phyloP scores from a whole-genome alignment of 1,140 invertebrate species.

The Linepithema humile region DNA sequence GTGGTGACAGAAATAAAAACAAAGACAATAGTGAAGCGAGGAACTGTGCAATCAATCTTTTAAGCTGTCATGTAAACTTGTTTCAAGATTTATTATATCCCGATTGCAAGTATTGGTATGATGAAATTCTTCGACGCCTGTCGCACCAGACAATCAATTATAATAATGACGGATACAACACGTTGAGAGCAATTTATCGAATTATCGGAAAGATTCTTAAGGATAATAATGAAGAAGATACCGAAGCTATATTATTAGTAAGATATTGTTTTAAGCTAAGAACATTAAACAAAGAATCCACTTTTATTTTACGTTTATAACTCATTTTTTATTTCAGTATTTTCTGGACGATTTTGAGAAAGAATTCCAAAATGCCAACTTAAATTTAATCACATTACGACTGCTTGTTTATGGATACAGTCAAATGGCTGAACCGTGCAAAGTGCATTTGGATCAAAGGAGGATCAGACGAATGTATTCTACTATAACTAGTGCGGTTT shows the following conservation, averaged over 20 bases:
- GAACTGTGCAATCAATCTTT: constrained; percentile 70
- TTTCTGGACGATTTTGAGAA: constrained; percentile 65
- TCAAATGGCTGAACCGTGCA: constrained; percentile 74
- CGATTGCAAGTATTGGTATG: constrained; percentile 78
- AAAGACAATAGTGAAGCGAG: constrained; percentile 57
- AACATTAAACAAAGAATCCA: not conserved
- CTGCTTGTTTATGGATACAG: constrained; percentile 77
- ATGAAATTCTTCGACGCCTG: constrained; percentile 59
- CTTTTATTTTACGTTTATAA: constrained; percentile 16
- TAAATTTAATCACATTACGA: constrained; percentile 50
- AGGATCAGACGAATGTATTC: constrained; percentile 75
- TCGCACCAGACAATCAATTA: constrained; percentile 57
- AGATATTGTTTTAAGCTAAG: constrained; percentile 48
- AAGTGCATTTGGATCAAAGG: constrained; percentile 59
- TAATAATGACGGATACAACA: constrained; percentile 65
- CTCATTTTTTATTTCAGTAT: constrained; percentile 63
- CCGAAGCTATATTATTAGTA: constrained; percentile 71
- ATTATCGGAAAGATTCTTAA: constrained; percentile 70
- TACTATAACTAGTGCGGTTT: constrained; percentile 68
- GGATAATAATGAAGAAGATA: constrained; percentile 54
- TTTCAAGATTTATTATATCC: constrained; percentile 70
- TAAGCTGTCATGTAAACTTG: constrained; percentile 63
- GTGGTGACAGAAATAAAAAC: constrained; percentile 21
- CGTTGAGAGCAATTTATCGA: constrained; percentile 77
- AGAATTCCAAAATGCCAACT: constrained; percentile 45